Evolutionary conservation across 1,140 invertebrate species (phyloP), one percentile per base, ranked within the genome.

Genomic region (Habropoda laboriosa): DNA sequence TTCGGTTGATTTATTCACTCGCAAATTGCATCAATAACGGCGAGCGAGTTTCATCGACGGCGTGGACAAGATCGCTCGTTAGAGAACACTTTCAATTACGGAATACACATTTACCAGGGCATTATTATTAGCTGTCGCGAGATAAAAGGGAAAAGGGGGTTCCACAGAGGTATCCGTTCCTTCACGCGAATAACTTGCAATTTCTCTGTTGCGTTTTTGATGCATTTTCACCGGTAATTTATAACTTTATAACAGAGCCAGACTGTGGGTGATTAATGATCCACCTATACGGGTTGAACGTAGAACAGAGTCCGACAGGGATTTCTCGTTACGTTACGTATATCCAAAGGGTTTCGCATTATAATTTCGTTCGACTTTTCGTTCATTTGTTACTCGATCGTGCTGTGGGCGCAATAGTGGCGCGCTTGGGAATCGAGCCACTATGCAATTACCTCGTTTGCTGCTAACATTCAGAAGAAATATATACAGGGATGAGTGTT

Each of bases 81-180:
- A 71, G 21, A 70, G 21, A 35, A 13, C 21, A 4, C 45, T 82
- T 64, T 77, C 74, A 82, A 71, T 83, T 83, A 83, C 27, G 51
- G 53, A 47, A 66, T 63, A 42, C 38, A 18, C 51, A 47, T 68
- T 81, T 49, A 18, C 42, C 30, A 60, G 18, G 35, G 45, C 40
- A 12, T 5, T 68, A 63, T 71, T 49, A 83, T 82, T 77, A 82
- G 55, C 45, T 47, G 49, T 60, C 47, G 21, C 42, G 66, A 53
- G 24, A 47, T 24, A 13, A 47, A n/a, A 51, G 30, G 7, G 63
- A 51, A 81, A 57, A 58, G 27, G 27, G 13, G 18, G 21, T n/a
- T n/a, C 21, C 18, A 8, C 21, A 24, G 42, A 16, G n/a, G 7
- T 35, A 30, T 51, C 49, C 49, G 18, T 32, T 71, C 30, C 47